A percentile compares a stretch with the other conserved stretches of the same genome.
These are phyloP conservation scores for Batillaria attramentaria DNA, from an alignment of 1,140 invertebrate species.

Conservation along the genomic window DNA sequence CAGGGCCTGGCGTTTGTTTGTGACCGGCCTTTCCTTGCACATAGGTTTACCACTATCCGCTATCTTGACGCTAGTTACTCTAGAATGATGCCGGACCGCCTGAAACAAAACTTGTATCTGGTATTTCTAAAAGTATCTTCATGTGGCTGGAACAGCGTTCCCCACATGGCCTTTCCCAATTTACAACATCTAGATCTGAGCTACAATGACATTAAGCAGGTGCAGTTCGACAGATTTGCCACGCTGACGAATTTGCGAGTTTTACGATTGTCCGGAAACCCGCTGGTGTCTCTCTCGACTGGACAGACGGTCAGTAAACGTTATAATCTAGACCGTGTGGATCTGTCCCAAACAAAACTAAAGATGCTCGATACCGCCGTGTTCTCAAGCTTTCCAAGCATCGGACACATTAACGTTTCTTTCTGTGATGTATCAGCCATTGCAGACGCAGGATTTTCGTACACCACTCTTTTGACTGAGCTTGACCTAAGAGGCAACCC, in stretches of 20 bases:
- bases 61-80: neutral
- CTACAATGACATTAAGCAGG: neutral
- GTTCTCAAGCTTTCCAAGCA: slow-evolving; percentile 14
- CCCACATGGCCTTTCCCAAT: neutral
- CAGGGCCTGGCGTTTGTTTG: neutral
- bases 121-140: neutral
- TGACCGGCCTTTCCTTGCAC: neutral
- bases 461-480: neutral
- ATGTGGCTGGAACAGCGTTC: neutral
- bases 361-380: neutral
- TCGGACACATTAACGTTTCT: neutral
- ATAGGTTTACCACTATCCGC: neutral
- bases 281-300: neutral
- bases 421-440: neutral
- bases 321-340: slow-evolving; percentile 9
- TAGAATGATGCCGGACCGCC: neutral
- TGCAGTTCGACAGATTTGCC: neutral
- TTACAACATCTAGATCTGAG: slow-evolving; percentile 16
- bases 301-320: neutral
- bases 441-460: slow-evolving; percentile 23
- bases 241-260: neutral
- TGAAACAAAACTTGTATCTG: neutral
- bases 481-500: slow-evolving; percentile 29
- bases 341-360: slow-evolving; percentile 20
- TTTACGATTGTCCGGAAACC: slow-evolving; percentile 13